These are phyloP conservation scores for Drosophila nigricruria DNA, from an alignment of 2,888 invertebrate species.

Conservation along the genomic window DNA sequence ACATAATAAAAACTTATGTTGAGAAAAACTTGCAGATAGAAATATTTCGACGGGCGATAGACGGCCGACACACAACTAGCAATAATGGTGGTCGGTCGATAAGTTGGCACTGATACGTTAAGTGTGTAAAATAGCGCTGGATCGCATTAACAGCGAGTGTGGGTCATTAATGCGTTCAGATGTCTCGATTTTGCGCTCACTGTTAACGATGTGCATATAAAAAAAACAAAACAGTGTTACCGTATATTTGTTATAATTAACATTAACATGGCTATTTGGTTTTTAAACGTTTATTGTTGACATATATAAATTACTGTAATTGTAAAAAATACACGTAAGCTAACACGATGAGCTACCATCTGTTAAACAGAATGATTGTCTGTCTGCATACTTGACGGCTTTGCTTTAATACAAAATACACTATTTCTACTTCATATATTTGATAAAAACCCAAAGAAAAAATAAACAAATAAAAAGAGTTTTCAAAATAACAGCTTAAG, in stretches of 20 bases:
- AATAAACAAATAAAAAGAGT: background rate
- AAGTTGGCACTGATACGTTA: background rate
- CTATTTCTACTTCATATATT: background rate
- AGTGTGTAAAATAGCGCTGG: background rate
- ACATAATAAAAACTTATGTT: constrained; percentile 59
- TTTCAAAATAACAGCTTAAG: background rate
- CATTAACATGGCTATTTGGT: background rate
- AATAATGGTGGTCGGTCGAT: constrained; percentile 38
- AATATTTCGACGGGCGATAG: constrained; percentile 66
- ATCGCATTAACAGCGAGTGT: constrained; percentile 3
- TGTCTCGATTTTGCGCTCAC: constrained; percentile 11
- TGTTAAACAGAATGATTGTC: background rate
- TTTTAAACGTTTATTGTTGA: background rate
- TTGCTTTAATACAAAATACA: background rate
- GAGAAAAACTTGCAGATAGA: constrained; percentile 60
- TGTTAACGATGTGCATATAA: constrained; percentile 8
- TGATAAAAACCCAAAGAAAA: background rate
- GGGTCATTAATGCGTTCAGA: background rate
- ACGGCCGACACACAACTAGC: constrained; percentile 38
- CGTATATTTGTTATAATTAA: background rate
- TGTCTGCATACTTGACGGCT: background rate
- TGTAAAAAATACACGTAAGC: too few species aligned
- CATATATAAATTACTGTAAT: background rate
- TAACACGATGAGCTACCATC: background rate
- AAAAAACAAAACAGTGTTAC: background rate